phyloP scores from a whole-genome alignment of 1,140 invertebrate species.

The Saxidomus purpurata region DNA sequence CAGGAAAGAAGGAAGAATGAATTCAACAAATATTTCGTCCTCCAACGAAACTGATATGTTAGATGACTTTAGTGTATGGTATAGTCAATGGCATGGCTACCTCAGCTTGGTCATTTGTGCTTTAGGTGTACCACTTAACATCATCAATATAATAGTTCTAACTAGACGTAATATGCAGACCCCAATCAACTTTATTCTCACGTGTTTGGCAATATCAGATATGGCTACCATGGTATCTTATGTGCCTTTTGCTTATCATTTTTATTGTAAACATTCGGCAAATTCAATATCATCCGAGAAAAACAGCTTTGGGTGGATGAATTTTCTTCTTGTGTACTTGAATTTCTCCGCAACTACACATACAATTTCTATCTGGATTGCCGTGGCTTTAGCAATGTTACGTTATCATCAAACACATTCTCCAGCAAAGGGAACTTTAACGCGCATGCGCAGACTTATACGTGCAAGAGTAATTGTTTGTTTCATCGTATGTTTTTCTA shows the following conservation, averaged over 20 bases:
- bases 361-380: constrained; percentile 97
- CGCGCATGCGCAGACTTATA: constrained; percentile 88
- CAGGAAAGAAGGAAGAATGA: too few relatives aligned
- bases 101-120: constrained; percentile 92
- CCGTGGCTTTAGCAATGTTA: constrained; percentile 96
- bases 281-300: constrained; percentile 58
- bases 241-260: constrained; percentile 93
- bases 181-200: constrained; percentile 94
- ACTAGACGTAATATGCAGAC: constrained; percentile 94
- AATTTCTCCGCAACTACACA: constrained; percentile 94
- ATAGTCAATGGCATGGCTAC: constrained; percentile 90
- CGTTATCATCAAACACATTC: constrained; percentile 93
- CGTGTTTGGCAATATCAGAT: constrained; percentile 93
- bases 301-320: constrained; percentile 79
- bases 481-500: constrained; percentile 91
- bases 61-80: constrained; percentile 77
- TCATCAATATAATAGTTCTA: constrained; percentile 95
- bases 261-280: constrained; percentile 77
- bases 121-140: constrained; percentile 96
- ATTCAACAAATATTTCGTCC: background rate
- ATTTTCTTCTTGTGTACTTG: constrained; percentile 82
- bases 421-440: constrained; percentile 89
- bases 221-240: constrained; percentile 96
- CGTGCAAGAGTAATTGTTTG: constrained; percentile 91
- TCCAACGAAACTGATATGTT: constrained; percentile 64